Percentiles rank a stretch among this genome's conserved stretches.
Conservation (phyloP, 2,888 invertebrate genomes). For the Morpho deidamia region DNA sequence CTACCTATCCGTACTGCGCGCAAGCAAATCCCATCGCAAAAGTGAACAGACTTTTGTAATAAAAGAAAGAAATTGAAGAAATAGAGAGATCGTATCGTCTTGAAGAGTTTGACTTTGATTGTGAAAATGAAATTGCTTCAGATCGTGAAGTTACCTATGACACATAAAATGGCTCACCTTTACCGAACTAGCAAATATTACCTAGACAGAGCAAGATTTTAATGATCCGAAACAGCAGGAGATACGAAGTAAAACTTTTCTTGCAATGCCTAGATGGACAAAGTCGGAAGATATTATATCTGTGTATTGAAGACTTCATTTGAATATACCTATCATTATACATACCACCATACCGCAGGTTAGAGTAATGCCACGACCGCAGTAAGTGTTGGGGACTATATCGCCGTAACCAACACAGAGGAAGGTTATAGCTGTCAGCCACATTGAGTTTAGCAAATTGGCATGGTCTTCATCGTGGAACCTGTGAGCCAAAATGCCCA, state of each 20-base stretch:
- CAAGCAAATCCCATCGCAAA: slow-evolving; percentile 26
- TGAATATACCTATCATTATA: slow-evolving; percentile 60
- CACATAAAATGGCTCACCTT: slow-evolving; percentile 79
- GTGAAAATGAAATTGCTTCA: slow-evolving; percentile 48
- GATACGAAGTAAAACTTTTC: slow-evolving; percentile 19
- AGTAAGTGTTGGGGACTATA: slow-evolving; percentile 99
- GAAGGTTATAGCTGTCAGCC: slow-evolving; percentile 99
- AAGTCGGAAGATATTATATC: slow-evolving; percentile 17
- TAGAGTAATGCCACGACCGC: slow-evolving; percentile 99
- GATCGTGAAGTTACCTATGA: slow-evolving; percentile 44
- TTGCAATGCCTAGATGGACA: slow-evolving; percentile 53
- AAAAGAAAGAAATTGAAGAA: slow-evolving; percentile 44
- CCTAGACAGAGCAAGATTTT: slow-evolving; percentile 54
- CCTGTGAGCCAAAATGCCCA: slow-evolving; percentile 83
- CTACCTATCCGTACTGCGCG: slow-evolving; percentile 37
- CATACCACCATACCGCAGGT: slow-evolving; percentile 99
- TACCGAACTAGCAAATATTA: slow-evolving; percentile 49
- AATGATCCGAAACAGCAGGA: slow-evolving; percentile 1
- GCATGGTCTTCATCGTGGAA: slow-evolving; percentile 99
- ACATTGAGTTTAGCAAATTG: slow-evolving; percentile 99
- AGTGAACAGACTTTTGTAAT: slow-evolving; percentile 28
- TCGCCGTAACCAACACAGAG: slow-evolving; percentile 99
- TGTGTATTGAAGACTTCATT: slow-evolving; percentile 17
- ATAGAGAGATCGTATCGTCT: slow-evolving; percentile 38
- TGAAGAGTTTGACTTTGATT: slow-evolving; percentile 77